phyloP scores from a whole-genome alignment of 2,113 vertebrate species.

The Bostrychus sinensis region DNA sequence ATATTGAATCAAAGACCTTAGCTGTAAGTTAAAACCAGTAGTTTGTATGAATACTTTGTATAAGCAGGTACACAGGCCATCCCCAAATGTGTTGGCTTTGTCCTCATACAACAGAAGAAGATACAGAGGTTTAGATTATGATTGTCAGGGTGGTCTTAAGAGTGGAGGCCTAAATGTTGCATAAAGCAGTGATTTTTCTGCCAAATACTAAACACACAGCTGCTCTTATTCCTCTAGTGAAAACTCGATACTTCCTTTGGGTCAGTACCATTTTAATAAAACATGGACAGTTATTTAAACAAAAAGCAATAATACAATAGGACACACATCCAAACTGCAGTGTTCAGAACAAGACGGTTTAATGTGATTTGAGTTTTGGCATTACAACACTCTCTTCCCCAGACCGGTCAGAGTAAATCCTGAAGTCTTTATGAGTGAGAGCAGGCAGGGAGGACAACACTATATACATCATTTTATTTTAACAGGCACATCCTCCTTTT shows the following conservation, averaged over 20 bases:
- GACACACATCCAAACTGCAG: constrained; percentile 14
- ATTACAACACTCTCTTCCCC: constrained; percentile 16
- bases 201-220: constrained; percentile 14
- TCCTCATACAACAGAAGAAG: constrained; percentile 21
- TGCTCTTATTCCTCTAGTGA: constrained; percentile 13
- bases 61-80: no score
- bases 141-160: constrained; percentile 20
- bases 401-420: constrained; percentile 32
- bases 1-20: no score
- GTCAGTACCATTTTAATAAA: background rate
- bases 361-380: constrained; percentile 43
- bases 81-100: no score
- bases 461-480: constrained; percentile 38
- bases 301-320: constrained; percentile 8
- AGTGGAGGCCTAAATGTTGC: constrained; percentile 19
- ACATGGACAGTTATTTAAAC: constrained; percentile 15
- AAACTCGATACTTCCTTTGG: constrained; percentile 22
- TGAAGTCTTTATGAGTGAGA: constrained; percentile 49
- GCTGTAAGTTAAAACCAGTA: no score
- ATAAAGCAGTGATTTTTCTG: constrained; percentile 19
- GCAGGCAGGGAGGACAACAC: constrained; percentile 40
- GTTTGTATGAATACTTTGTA: no score
- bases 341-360: constrained; percentile 35
- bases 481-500: constrained; percentile 43
- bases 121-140: constrained; percentile 1